A percentile compares a stretch with the other conserved stretches of the same genome.
Evolutionary conservation across 37 sponge, comb jelly and placozoan genomes (phyloP).

Genomic region (Oscarella lobularis): DNA sequence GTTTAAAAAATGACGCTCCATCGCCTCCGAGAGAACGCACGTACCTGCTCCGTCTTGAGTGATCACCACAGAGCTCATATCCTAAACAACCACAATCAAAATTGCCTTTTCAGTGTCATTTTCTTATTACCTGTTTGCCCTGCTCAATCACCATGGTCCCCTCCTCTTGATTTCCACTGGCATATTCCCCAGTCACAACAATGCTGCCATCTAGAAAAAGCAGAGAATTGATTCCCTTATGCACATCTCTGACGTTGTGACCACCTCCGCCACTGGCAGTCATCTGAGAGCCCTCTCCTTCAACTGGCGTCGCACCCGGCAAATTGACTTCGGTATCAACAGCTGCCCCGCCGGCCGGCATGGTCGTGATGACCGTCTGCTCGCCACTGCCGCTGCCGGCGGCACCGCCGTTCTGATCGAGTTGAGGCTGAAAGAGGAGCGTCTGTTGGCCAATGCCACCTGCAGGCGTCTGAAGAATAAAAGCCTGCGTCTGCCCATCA

Average conservation of each 20-base stretch:
- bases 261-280: too few relatives aligned
- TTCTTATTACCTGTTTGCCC: background rate
- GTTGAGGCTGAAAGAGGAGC: background rate
- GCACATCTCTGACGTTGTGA: too few relatives aligned
- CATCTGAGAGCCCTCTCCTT: background rate
- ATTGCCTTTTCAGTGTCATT: background rate
- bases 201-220: too few relatives aligned
- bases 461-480: background rate
- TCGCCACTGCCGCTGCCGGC: background rate
- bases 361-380: background rate
- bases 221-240: too few relatives aligned
- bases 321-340: background rate
- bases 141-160: background rate
- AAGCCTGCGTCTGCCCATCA: background rate
- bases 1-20: background rate
- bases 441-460: background rate
- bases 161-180: too few relatives aligned
- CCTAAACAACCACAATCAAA: background rate
- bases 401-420: too few relatives aligned
- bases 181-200: too few relatives aligned
- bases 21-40: too few relatives aligned
- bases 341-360: background rate
- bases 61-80: background rate
- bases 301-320: background rate
- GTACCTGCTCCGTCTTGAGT: too few relatives aligned